Evolutionary conservation across 2,888 invertebrate genomes (phyloP), one percentile per base, ranked within the genome.

Genomic region (Poecilobothrus nobilitatus): DNA sequence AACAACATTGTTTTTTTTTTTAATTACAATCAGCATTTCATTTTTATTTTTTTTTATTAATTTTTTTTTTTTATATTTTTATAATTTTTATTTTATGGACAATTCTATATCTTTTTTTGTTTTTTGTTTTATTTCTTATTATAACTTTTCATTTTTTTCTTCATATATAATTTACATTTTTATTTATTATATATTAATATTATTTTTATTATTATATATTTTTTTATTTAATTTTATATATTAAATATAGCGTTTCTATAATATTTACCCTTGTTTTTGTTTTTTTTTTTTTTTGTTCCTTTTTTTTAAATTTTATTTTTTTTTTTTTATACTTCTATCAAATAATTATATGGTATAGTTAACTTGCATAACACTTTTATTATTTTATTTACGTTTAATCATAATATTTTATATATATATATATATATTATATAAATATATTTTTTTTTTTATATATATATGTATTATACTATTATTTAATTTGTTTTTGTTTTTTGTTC

Each of bases 21-120:
- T 18, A 53, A 53, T 53, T 53, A 53, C 53, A 53, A 53, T 53
- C n/a, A 53, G 53, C 53, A 53, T 53, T 53, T 53, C n/a, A 53
- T 53, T 53, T 53, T 27, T 27, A 27, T 27, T 27, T 27, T 27
- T 27, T 27, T 27, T 27, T 27, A 27, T 27, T 27, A 27, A 27
- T 27, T 27, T 27, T 27, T 27, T 27, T 27, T 27, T 27, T 27
- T 27, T 4, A 53, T 53, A 53, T 53, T 53, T 53, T 53, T 53
- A 53, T 53, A 53, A 18, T 53, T 53, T 53, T 53, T 6, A 18
- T 53, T 18, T 53, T 41, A 41, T 53, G 53, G 53, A 53, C 53
- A 53, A 53, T 53, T 53, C 53, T 53, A 53, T 53, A 53, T 53
- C 18, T 4, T 41, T 41, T 37, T 37, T 37, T 37, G 6, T 37